Base-by-base conservation (phyloP, 2,888 invertebrate genomes). In the Ochropleura leucogaster region DNA sequence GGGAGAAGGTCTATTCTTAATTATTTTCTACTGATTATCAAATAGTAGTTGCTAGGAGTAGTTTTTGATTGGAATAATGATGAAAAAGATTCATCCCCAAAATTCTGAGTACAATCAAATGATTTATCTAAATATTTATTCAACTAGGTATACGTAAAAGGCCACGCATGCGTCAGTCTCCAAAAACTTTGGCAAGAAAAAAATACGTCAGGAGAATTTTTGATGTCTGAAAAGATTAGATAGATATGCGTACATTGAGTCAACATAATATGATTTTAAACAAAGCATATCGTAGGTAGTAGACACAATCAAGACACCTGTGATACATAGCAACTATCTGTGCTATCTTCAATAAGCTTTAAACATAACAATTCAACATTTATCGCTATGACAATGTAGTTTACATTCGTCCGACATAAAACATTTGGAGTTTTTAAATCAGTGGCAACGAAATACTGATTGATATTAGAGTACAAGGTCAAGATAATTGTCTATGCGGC, bases 401-500 rank as follows among this genome's bases (percentile, higher is more conserved):
- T 55, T 10, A 69, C 55, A 63, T 55, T 79, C 14, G 20, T 46
- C 20, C 65, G 40, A 0, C 40, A 44, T 20, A 16, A 4, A 16
- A 30, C 4, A 18, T 18, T 67, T 12, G 46, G 12, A 20, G 0
- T 6, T 68, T 64, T 65, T 4, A 40, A 74, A 66, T 53, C 63
- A 46, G 18, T n/a, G 57, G 70, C 71, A 51, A 46, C 44, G 18
- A 74, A 78, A 57, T 67, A 63, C n/a, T 59, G 65, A 80, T 68
- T 67, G 76, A 68, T 74, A 83, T 79, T 44, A 49, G 14, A 63
- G 47, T 82, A 65, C 79, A 85, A 85, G 85, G 84, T 70, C 74
- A 74, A 40, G 10, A 30, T 42, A 8, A 63, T 74, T 77, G 10
- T 51, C 12, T 57, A 55, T 59, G 18, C 40, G 20, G 51, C 40